Conservation (phyloP, 2,888 invertebrate genomes). For the Epirrhoe tristata region DNA sequence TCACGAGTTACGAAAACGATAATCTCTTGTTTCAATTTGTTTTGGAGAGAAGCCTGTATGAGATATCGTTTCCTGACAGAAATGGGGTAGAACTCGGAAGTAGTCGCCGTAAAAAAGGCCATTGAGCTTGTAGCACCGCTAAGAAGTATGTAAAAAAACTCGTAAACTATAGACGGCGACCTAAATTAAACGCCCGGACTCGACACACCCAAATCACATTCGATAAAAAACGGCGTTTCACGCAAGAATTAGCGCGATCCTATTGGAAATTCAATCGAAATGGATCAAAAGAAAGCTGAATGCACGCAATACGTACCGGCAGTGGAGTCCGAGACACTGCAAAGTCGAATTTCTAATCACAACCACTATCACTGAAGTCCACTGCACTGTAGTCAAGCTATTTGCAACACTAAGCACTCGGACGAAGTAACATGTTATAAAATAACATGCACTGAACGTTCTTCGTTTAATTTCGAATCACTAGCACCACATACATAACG, state of each 20-base stretch:
- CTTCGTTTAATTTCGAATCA: conserved; percentile 69
- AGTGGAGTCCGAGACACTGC: conserved; percentile 63
- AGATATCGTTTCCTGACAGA: neutral
- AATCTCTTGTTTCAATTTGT: neutral
- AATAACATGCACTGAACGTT: conserved; percentile 74
- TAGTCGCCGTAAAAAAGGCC: conserved; percentile 5
- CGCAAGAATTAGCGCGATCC: conserved; percentile 47
- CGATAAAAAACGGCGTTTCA: conserved; percentile 49
- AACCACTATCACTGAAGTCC: conserved; percentile 65
- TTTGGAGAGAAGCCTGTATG: neutral
- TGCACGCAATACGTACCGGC: conserved; percentile 73
- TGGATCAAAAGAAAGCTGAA: conserved; percentile 56
- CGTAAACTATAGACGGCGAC: conserved; percentile 64
- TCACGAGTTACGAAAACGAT: neutral
- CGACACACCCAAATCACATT: conserved; percentile 77
- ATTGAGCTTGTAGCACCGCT: conserved; percentile 19
- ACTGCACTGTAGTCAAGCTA: conserved; percentile 62
- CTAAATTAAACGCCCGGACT: conserved; percentile 50
- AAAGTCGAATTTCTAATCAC: conserved; percentile 67
- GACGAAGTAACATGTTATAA: conserved; percentile 73
- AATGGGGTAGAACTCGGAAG: conserved; percentile 1
- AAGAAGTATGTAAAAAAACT: conserved; percentile 30
- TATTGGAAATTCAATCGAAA: conserved; percentile 59
- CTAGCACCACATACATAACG: conserved; percentile 81
- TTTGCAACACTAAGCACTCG: conserved; percentile 80